A percentile compares a stretch with the other conserved stretches of the same genome.
Conservation (phyloP, 2,113 vertebrate genomes). For the Malaclemys terrapin region DNA sequence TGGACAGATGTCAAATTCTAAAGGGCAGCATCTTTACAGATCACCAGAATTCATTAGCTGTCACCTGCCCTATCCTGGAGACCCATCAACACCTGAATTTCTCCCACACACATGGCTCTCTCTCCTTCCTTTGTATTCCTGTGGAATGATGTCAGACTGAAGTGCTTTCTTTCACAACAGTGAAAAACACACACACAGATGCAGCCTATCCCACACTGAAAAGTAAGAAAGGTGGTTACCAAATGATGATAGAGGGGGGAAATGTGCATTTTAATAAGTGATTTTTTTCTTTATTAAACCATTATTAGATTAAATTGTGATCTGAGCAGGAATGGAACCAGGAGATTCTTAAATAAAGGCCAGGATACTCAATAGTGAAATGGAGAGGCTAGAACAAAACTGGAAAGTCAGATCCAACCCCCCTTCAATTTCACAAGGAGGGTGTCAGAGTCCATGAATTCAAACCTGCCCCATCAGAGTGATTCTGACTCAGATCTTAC, state of each 20-base stretch:
- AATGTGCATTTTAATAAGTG: not conserved
- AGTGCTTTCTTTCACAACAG: not conserved
- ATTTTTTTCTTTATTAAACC: not conserved
- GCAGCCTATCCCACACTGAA: not conserved
- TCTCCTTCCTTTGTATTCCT: not conserved
- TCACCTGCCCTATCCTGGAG: fast-evolving
- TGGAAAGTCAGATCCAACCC: not conserved
- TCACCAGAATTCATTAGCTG: not conserved
- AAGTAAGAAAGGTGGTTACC: not conserved
- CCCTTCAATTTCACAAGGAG: not conserved
- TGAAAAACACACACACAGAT: not conserved
- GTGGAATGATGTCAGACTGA: not conserved
- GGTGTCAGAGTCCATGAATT: not conserved
- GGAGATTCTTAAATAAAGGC: not conserved
- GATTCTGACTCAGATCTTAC: too few species aligned
- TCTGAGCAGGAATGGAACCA: not conserved
- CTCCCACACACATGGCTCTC: not conserved
- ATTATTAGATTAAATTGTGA: not conserved
- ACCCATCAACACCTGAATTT: not conserved
- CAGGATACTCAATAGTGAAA: not conserved
- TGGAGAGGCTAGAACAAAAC: not conserved
- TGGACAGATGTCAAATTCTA: not conserved
- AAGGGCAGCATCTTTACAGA: not conserved
- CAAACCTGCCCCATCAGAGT: not conserved
- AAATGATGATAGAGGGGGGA: not conserved